Base-by-base conservation (phyloP, 1,140 invertebrate genomes). In the Listronotus bonariensis region DNA sequence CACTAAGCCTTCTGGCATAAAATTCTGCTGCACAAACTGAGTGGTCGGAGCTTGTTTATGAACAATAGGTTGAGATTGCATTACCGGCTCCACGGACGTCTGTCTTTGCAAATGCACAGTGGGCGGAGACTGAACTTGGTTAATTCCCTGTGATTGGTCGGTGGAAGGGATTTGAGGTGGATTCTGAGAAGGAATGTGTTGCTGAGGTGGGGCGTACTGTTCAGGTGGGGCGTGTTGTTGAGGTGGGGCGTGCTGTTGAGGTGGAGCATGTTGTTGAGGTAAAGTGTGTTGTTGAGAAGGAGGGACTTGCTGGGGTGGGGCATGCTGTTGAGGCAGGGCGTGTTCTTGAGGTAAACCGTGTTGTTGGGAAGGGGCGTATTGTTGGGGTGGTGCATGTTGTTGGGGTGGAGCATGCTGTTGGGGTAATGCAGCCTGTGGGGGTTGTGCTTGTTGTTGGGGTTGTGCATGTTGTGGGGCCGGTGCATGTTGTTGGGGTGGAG, bases 301-400 rank as follows among this genome's bases (percentile, higher is more conserved):
- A 61, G 81, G 78, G 40, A 79, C 70, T 65, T 83, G 81, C 54
- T 82, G 81, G 0, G 78, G 69, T 64, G 82, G 80, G 57, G 82
- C 81, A 46, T 82, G 82, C 52, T 8, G 7, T 38, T 82, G 80
- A 80, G 69, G 43, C 79, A 80, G 38, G 79, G 72, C 69, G 18
- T 72, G 72, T 56, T 73, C 67, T 41, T 73, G 65, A 15, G 66
- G 56, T 7, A 65, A 55, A 9, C 34, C 20, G n/a, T 73, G 73
- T 45, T 68, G 81, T 75, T 64, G 67, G 56, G 53, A 53, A 52
- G 61, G 68, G 76, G 41, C 79, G 77, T 70, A 79, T 62, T 49
- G 2, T 26, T 12, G 11, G 18, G 26, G 15, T 46, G 41, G 55
- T 41, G 26, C n/a, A 12, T 62, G 41, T 11, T 18, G 14, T 20